These are phyloP conservation scores for Sesamia inferens DNA, from an alignment of 2,888 invertebrate genomes.

Conservation along the genomic window DNA sequence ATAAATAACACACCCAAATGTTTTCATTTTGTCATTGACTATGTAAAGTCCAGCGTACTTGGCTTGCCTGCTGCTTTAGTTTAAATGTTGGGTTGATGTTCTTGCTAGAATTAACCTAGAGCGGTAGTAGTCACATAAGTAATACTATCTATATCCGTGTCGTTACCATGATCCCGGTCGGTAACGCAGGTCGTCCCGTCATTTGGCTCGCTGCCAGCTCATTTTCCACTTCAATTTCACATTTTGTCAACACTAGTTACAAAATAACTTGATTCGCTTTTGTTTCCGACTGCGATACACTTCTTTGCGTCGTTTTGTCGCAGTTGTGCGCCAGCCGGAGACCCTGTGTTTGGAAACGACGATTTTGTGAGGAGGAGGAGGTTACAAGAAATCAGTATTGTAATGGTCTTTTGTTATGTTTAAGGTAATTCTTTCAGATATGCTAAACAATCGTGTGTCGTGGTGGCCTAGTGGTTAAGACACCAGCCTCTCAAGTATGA, in stretches of 20 bases:
- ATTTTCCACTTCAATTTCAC: slow-evolving; percentile 63
- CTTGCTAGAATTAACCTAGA: not conserved
- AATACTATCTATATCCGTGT: not conserved
- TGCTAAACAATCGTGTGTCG: too few relatives aligned
- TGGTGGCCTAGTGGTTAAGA: too few relatives aligned
- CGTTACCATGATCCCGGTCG: slow-evolving; percentile 3
- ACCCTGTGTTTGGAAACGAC: slow-evolving; percentile 15
- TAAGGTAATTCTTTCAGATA: not conserved
- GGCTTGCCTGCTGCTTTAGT: not conserved
- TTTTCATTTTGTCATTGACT: too few relatives aligned
- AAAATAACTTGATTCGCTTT: slow-evolving; percentile 61
- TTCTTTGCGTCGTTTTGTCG: slow-evolving; percentile 46
- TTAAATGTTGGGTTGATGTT: not conserved
- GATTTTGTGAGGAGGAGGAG: slow-evolving; percentile 11
- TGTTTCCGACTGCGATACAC: slow-evolving; percentile 37
- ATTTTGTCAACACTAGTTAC: slow-evolving; percentile 65
- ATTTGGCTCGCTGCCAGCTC: slow-evolving; percentile 61
- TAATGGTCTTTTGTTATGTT: slow-evolving; percentile 17
- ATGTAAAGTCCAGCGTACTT: too few relatives aligned
- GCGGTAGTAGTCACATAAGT: not conserved
- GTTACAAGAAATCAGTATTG: slow-evolving; percentile 16
- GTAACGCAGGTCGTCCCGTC: slow-evolving; percentile 24
- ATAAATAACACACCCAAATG: too few relatives aligned
- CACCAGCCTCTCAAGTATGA: too few relatives aligned
- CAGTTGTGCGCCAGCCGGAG: slow-evolving; percentile 17